A percentile compares a stretch with the other conserved stretches of the same genome.
Conservation (phyloP, 2,888 invertebrate genomes). For the Habrosyne pyritoides region DNA sequence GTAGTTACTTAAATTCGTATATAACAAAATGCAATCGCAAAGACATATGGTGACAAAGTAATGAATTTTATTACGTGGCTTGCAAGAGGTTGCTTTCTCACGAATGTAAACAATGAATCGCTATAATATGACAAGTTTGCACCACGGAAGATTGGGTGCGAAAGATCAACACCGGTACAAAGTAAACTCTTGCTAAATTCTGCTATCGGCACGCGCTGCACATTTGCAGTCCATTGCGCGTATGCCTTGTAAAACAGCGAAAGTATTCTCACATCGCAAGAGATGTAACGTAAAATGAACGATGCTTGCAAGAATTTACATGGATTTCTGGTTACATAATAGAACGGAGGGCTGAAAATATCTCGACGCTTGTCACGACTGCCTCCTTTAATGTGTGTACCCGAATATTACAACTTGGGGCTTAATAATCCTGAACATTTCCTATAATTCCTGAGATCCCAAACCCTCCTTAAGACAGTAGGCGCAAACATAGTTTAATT, state of each 20-base stretch:
- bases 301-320: neutral
- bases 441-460: conserved; percentile 44
- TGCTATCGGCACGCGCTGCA: neutral
- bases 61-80: conserved; percentile 7
- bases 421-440: conserved; percentile 51
- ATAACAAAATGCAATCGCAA: neutral
- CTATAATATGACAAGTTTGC: conserved; percentile 35
- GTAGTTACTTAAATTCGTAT: neutral
- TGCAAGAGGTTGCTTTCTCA: conserved; percentile 27
- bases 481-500: conserved; percentile 45
- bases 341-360: conserved; percentile 10
- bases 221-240: neutral
- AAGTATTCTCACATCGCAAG: neutral
- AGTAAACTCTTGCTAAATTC: neutral
- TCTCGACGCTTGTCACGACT: conserved; percentile 30
- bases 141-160: conserved; percentile 34
- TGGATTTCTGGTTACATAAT: neutral
- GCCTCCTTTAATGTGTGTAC: conserved; percentile 33
- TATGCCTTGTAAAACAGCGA: neutral
- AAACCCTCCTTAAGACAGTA: conserved; percentile 42
- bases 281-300: neutral
- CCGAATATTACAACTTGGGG: conserved; percentile 27
- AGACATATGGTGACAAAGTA: neutral
- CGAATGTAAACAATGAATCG: conserved; percentile 32
- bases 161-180: conserved; percentile 34